phyloP scores from a whole-genome alignment of 2,113 vertebrate genomes.

The Cairina moschata region DNA sequence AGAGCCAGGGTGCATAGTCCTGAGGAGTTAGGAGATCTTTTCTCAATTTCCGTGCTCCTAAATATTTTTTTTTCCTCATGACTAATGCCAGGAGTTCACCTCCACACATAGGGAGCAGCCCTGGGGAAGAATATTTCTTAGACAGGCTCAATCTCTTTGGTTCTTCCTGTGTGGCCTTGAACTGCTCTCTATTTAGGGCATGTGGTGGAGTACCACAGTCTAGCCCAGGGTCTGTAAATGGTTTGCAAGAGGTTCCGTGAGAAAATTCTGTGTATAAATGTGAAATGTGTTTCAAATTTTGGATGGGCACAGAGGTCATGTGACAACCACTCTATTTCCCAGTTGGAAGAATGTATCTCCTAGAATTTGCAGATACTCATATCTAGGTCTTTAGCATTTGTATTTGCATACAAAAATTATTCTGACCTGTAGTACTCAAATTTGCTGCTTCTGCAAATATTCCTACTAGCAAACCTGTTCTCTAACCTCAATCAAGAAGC shows the following conservation, averaged over 20 bases:
- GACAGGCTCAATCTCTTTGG: background rate
- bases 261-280: constrained; percentile 60
- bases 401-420: background rate
- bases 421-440: background rate
- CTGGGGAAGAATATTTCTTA: background rate
- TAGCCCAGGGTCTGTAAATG: constrained; percentile 59
- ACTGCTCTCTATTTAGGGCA: constrained; percentile 47
- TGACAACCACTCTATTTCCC: background rate
- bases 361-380: background rate
- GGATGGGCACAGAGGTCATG: constrained; percentile 33
- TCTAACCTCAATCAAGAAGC: background rate
- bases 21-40: background rate
- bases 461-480: background rate
- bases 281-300: constrained; percentile 69
- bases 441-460: background rate
- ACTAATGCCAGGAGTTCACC: background rate
- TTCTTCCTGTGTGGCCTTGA: constrained; percentile 65
- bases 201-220: constrained; percentile 50
- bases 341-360: background rate
- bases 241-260: constrained; percentile 62
- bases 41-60: background rate
- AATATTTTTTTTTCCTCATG: background rate
- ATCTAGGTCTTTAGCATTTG: background rate
- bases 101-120: background rate
- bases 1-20: background rate